Conservation (phyloP, 2,797 vertebrate genomes). For the Nothura maculosa region DNA sequence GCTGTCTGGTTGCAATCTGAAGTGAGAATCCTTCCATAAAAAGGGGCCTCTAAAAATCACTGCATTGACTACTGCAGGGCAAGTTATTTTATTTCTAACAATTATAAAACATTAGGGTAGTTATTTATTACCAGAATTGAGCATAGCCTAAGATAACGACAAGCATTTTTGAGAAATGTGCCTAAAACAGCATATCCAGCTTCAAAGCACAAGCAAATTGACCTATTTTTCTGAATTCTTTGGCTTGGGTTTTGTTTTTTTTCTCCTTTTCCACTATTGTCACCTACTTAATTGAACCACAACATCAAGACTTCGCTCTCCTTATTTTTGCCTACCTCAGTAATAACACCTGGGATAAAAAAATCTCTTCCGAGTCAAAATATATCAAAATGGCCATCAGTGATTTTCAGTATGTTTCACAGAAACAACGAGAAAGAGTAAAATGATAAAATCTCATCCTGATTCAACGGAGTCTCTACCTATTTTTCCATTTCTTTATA, state of each 20-base stretch:
- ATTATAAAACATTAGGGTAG: neutral
- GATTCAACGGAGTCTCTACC: slow-evolving; percentile 17
- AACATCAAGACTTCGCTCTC: neutral
- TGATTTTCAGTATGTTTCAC: slow-evolving; percentile 36
- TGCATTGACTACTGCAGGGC: neutral
- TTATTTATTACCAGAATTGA: neutral
- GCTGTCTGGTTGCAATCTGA: fast-evolving
- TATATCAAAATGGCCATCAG: slow-evolving; percentile 35
- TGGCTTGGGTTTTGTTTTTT: neutral
- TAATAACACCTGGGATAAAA: slow-evolving; percentile 46
- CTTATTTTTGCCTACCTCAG: slow-evolving; percentile 12
- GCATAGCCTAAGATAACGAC: neutral
- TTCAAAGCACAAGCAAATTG: neutral
- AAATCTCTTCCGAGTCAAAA: slow-evolving; percentile 46
- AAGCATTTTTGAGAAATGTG: neutral
- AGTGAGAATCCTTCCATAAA: neutral
- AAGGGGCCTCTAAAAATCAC: neutral
- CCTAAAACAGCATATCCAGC: neutral
- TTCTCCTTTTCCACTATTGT: neutral
- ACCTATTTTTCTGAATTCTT: neutral
- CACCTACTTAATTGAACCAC: neutral
- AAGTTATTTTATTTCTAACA: neutral
- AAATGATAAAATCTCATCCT: slow-evolving; percentile 39
- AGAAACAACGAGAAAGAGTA: slow-evolving; percentile 28
- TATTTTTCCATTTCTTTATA: neutral